Evolutionary conservation across 2,113 vertebrate species (phyloP).

Genomic region (Archocentrus centrarchus): DNA sequence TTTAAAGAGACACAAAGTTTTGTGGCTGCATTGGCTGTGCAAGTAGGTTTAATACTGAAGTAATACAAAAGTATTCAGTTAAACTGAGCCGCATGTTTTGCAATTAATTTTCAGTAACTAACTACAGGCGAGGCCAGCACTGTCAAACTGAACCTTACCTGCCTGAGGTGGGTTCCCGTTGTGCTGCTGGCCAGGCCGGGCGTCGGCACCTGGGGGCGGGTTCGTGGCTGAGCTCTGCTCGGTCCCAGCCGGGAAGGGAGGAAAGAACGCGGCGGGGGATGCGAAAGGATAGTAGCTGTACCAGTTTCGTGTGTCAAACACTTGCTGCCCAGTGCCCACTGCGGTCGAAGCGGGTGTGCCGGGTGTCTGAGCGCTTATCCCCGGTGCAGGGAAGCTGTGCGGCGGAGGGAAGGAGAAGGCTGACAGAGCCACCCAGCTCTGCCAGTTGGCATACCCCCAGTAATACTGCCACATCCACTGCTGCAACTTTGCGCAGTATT

Average conservation of each 20-base stretch:
- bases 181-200: constrained; percentile 49
- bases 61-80: background rate
- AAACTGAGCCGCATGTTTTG: background rate
- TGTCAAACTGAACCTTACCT: constrained; percentile 45
- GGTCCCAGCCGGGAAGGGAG: background rate
- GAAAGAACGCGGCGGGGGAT: background rate
- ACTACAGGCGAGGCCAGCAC: background rate
- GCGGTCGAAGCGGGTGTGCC: constrained; percentile 14
- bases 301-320: constrained; percentile 56
- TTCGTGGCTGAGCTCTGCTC: constrained; percentile 29
- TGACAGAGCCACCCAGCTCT: constrained; percentile 79
- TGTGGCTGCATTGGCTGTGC: background rate
- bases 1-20: background rate
- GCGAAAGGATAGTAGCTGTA: constrained; percentile 45
- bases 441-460: constrained; percentile 88
- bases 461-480: constrained; percentile 94
- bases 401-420: constrained; percentile 70
- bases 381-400: constrained; percentile 53
- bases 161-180: constrained; percentile 66
- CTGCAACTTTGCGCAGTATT: constrained; percentile 89
- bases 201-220: constrained; percentile 21
- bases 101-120: background rate
- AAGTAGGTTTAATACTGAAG: background rate
- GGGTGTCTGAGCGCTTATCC: background rate
- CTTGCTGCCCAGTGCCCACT: constrained; percentile 12